phyloP scores from a whole-genome alignment of 53 echinoderm and acorn worm genomes.

The Holothuria leucospilota region DNA sequence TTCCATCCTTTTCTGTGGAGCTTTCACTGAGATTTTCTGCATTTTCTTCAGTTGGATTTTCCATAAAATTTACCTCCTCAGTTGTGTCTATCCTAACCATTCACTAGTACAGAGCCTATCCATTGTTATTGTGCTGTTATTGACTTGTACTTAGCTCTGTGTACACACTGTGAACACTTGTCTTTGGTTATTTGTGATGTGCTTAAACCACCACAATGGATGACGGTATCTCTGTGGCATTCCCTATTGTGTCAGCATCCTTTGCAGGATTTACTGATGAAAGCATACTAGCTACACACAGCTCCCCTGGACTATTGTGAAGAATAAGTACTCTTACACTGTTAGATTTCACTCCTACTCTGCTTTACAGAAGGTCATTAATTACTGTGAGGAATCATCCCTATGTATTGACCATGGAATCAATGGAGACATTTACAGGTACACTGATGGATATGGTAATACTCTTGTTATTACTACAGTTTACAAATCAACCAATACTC shows the following conservation, averaged over 20 bases:
- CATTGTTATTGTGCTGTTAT: no score
- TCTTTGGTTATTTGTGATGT: background rate
- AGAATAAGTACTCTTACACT: slow-evolving; percentile 6
- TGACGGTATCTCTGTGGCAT: background rate
- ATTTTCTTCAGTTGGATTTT: no score
- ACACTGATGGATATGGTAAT: background rate
- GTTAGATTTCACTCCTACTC: slow-evolving; percentile 15
- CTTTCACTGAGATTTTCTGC: no score
- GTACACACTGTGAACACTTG: no score
- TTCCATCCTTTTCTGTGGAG: no score
- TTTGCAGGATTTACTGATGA: slow-evolving; percentile 7
- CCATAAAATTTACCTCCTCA: no score
- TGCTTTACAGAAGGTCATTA: background rate
- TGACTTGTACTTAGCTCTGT: no score
- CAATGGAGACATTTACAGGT: slow-evolving; percentile 13
- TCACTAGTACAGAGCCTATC: no score
- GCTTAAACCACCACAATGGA: background rate
- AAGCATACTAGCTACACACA: background rate
- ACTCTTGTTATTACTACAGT: background rate
- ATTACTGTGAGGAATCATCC: slow-evolving; percentile 14
- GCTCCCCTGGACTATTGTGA: background rate
- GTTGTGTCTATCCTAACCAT: no score
- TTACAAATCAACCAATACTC: slow-evolving; percentile 18
- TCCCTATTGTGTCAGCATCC: background rate
- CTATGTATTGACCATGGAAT: slow-evolving; percentile 2